Evolutionary conservation across 2,113 vertebrate genomes (phyloP).

Genomic region (Etia nguti): DNA sequence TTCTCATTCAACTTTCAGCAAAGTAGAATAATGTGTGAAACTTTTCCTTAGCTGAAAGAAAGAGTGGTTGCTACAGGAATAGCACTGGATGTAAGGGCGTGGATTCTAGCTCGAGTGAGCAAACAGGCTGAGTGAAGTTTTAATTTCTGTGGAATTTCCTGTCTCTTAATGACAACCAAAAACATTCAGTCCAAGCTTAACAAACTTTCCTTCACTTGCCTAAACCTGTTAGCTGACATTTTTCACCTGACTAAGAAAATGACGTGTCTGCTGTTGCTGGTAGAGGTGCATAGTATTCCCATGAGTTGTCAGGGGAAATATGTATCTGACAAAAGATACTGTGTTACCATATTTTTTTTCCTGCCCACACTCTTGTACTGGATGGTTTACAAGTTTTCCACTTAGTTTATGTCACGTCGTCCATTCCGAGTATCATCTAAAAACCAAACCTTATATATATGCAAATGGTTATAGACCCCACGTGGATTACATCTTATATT

Average conservation of each 20-base stretch:
- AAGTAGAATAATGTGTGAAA: neutral
- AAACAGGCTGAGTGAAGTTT: neutral
- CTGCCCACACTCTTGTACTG: neutral
- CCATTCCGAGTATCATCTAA: neutral
- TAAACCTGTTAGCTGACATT: neutral
- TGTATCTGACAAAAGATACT: neutral
- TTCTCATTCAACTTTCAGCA: neutral
- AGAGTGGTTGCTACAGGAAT: neutral
- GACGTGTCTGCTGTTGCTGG: neutral
- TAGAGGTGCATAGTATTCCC: neutral
- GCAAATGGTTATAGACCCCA: neutral
- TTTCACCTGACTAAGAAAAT: neutral
- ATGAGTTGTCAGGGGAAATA: neutral
- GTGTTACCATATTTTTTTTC: neutral
- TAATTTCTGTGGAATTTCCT: neutral
- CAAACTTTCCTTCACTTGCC: neutral
- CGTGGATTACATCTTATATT: neutral
- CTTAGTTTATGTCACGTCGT: accelerated
- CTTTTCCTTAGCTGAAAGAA: neutral
- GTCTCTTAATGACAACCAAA: neutral
- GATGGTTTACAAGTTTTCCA: neutral
- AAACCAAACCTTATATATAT: neutral
- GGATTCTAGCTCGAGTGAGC: neutral
- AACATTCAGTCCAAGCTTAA: neutral
- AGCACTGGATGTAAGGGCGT: neutral